Conservation (phyloP, 2,797 vertebrate species). For the Discoglossus pictus region DNA sequence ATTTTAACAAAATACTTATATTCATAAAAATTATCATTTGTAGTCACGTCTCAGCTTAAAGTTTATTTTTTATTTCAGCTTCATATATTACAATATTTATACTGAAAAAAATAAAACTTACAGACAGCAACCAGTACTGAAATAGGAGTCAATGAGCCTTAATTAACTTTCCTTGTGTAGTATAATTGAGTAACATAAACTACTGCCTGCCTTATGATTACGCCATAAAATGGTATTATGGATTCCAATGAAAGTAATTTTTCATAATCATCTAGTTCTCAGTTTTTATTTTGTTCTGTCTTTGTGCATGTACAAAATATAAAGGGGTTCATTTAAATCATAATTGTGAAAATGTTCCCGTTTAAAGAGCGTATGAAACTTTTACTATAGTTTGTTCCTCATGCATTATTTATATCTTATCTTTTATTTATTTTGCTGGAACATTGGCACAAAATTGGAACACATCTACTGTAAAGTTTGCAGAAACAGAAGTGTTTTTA, state of each 20-base stretch:
- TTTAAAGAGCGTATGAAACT: conserved; percentile 21
- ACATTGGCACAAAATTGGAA: conserved; percentile 18
- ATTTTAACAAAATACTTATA: too few relatives aligned
- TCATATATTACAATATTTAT: too few relatives aligned
- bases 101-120: conserved; percentile 10
- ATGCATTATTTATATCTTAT: conserved; percentile 44
- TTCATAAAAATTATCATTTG: too few relatives aligned
- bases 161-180: conserved; percentile 34
- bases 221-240: conserved; percentile 33
- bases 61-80: too few relatives aligned
- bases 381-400: conserved; percentile 17
- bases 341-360: conserved; percentile 24
- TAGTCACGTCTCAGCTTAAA: too few relatives aligned
- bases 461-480: conserved; percentile 37
- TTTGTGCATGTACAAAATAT: conserved; percentile 13
- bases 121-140: conserved; percentile 3
- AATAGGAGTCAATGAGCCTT: conserved; percentile 37
- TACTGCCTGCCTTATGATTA: conserved; percentile 25
- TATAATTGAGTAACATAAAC: conserved; percentile 40
- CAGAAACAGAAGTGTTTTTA: conserved; percentile 36
- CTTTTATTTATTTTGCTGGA: conserved; percentile 38
- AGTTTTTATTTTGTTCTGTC: conserved; percentile 18
- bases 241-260: conserved; percentile 29
- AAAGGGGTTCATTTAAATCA: conserved; percentile 22
- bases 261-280: conserved; percentile 31